These are phyloP conservation scores for Eupithecia inturbata DNA, from an alignment of 2,888 invertebrate genomes.

Conservation along the genomic window DNA sequence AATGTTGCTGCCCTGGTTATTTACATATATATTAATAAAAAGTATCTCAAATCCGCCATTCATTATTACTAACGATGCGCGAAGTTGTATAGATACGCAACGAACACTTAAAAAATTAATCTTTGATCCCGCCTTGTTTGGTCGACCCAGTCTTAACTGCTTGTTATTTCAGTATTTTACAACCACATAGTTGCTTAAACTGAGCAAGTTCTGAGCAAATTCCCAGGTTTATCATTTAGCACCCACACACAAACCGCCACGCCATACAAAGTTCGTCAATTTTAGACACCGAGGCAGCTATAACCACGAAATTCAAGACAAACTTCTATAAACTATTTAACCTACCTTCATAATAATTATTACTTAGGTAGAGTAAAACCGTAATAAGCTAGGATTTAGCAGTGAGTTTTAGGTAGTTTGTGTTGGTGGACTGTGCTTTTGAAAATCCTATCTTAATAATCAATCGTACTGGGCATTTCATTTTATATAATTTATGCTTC, in stretches of 20 bases:
- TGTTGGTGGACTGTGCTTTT: not conserved
- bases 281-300: not conserved
- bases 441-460: not conserved
- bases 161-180: not conserved
- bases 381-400: not conserved
- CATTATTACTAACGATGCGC: not conserved
- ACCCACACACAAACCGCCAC: not conserved
- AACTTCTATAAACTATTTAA: conserved; percentile 4
- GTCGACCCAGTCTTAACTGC: not conserved
- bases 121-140: not conserved
- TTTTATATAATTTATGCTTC: too few relatives aligned
- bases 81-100: too few relatives aligned
- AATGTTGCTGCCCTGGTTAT: too few relatives aligned
- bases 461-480: too few relatives aligned
- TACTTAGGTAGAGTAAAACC: not conserved
- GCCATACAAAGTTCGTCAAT: conserved; percentile 7
- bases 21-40: too few relatives aligned
- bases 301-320: conserved; percentile 9
- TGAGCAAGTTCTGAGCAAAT: not conserved
- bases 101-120: too few relatives aligned
- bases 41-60: not conserved
- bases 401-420: not conserved
- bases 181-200: not conserved
- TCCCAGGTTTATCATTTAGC: conserved; percentile 1
- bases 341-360: not conserved